Base-by-base conservation (phyloP, 2,888 invertebrate species). In the Sesia apiformis region DNA sequence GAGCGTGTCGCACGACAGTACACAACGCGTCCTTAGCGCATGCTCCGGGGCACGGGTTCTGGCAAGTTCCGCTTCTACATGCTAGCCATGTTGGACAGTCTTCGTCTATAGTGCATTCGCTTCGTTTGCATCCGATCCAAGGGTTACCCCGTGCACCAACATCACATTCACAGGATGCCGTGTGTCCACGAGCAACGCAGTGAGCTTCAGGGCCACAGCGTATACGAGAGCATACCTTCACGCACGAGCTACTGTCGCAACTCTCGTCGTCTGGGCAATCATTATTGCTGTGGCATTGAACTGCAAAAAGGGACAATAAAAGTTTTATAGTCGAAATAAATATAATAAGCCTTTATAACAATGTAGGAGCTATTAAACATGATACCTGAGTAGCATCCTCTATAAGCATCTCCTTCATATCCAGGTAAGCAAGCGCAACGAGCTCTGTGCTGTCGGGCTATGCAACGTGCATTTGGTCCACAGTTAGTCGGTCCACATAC, bases 221-320 rank as follows among this genome's bases (percentile, higher is more conserved):
- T 0, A 95, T 93, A 64, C 93, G 93, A 2, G 91, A 81, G 67
- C 97, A 97, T 3, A 96, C 94, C 75, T 96, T 93, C 6, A 93
- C 86, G 74, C 97, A 97, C 69, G 95, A 92, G 57, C 93, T 92
- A 69, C 96, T 94, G 63, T 96, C 92, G 70, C 97, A 97, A 39
- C 95, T 94, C 79, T 96, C 94, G 51, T 92, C 93, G 53, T 94
- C 90, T 4, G 95, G 93, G 75, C 97, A 97, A 63, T 97, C 96
- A 54, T 93, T 93, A 74, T 97, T 95, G 52, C 93, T 93, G 64
- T 95, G 93, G 70, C 97, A 97, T 65, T 97, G 96, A 64, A 96
- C 94, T 93, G 77, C 52, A 89, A 85, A 58, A 54, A 41, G 4
- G n/a, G 8, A 38, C 4, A 39, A 4, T 53, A 39, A 50, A 41